Evolutionary conservation across 1,140 invertebrate species (phyloP).

Genomic region (Brachionus koreanus): DNA sequence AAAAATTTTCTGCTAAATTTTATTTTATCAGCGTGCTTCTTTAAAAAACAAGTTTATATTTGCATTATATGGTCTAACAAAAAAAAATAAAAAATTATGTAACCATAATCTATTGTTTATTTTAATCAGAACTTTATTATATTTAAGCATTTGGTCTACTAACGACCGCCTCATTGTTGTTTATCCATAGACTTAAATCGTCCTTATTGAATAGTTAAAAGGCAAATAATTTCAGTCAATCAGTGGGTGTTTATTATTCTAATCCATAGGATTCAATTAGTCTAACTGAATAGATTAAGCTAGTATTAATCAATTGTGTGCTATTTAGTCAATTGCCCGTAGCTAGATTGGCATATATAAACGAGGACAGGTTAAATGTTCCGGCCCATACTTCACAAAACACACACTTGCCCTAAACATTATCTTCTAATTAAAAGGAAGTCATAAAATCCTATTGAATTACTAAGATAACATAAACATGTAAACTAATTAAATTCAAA

Average conservation of each 20-base stretch:
- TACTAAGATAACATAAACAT: conserved; percentile 4
- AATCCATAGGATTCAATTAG: neutral
- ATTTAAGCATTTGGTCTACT: neutral
- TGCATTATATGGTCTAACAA: neutral
- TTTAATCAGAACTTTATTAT: neutral
- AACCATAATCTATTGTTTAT: neutral
- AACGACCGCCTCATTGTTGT: neutral
- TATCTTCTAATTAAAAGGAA: neutral
- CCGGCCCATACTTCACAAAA: neutral
- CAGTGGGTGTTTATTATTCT: neutral
- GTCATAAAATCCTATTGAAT: neutral
- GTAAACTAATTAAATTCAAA: neutral
- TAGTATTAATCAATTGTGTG: neutral
- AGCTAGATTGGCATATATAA: neutral
- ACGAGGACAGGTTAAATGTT: neutral
- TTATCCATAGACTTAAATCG: neutral
- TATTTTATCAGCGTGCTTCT: neutral
- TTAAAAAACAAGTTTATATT: neutral
- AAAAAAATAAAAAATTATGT: neutral
- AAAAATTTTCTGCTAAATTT: neutral
- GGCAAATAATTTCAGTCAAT: neutral
- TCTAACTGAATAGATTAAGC: neutral
- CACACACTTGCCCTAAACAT: neutral
- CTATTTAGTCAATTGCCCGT: neutral
- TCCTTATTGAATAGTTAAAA: neutral